phyloP scores from a whole-genome alignment of 1,140 invertebrate species.

The Bactericera cockerelli region DNA sequence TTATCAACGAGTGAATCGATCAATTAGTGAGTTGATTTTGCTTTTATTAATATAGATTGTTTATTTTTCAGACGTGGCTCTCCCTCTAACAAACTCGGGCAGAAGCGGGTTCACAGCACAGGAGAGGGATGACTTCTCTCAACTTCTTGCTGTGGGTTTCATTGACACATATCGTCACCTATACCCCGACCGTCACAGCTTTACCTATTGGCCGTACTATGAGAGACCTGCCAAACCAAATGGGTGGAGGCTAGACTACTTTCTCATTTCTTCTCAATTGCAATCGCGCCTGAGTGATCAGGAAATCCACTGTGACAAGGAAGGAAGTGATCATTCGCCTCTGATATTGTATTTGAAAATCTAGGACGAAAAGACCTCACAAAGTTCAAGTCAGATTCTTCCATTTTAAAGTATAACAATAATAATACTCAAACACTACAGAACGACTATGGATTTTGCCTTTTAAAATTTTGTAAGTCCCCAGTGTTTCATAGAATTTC shows the following conservation, averaged over 20 bases:
- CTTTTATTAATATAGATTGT: too few relatives aligned
- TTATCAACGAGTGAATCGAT: too few relatives aligned
- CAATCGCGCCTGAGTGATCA: neutral
- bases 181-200: neutral
- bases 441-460: too few relatives aligned
- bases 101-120: neutral
- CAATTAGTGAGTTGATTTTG: too few relatives aligned
- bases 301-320: neutral
- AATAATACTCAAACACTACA: too few relatives aligned
- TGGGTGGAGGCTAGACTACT: neutral
- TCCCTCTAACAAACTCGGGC: neutral
- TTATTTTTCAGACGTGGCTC: neutral
- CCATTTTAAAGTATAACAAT: neutral
- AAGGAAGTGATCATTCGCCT: neutral
- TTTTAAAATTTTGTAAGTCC: too few relatives aligned
- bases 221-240: neutral
- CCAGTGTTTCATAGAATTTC: too few relatives aligned
- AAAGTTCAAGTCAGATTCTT: too few relatives aligned
- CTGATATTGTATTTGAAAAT: neutral
- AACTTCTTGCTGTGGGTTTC: neutral
- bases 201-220: conserved; percentile 6
- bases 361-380: too few relatives aligned
- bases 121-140: neutral
- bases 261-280: neutral
- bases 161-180: neutral